Percentiles rank a stretch among this genome's conserved stretches.
Evolutionary conservation across 2,797 vertebrate species (phyloP).

Genomic region (Petrocephalus schoutedeni): DNA sequence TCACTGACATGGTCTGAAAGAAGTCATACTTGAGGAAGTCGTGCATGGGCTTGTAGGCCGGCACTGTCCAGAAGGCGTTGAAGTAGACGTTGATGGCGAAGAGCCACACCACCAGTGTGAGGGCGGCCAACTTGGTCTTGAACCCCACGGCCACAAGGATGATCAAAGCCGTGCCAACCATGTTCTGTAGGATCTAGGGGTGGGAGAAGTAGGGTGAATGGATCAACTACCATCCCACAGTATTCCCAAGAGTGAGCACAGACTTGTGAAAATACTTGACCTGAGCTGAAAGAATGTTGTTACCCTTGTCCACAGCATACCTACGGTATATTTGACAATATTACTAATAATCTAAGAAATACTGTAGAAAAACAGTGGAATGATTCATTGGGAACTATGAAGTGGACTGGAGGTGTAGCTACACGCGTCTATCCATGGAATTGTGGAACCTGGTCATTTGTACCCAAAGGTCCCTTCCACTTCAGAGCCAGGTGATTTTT

Average conservation of each 20-base stretch:
- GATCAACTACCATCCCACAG: not conserved
- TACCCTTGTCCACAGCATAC: not conserved
- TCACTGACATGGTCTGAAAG: slow-evolving; percentile 98
- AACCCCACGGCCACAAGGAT: slow-evolving; percentile 93
- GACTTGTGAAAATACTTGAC: not conserved
- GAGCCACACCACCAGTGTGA: slow-evolving; percentile 93
- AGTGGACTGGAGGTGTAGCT: not conserved
- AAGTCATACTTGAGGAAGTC: slow-evolving; percentile 99
- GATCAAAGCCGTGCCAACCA: slow-evolving; percentile 92
- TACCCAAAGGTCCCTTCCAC: not conserved
- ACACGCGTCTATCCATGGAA: not conserved
- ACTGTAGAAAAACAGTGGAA: not conserved
- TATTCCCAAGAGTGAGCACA: not conserved
- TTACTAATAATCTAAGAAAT: not conserved
- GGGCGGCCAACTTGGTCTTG: slow-evolving; percentile 92
- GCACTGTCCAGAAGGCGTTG: slow-evolving; percentile 96
- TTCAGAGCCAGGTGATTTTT: not conserved
- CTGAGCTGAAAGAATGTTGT: not conserved
- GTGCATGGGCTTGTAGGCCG: slow-evolving; percentile 94
- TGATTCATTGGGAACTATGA: not conserved
- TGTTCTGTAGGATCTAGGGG: slow-evolving; percentile 87
- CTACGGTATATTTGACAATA: not conserved
- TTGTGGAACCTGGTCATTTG: not conserved
- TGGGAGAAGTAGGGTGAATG: slow-evolving; percentile 37
- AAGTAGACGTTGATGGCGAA: slow-evolving; percentile 93